Percentiles rank a stretch among this genome's conserved stretches.
phyloP scores from a whole-genome alignment of 2,797 vertebrate genomes.

The Poeciliopsis turneri region DNA sequence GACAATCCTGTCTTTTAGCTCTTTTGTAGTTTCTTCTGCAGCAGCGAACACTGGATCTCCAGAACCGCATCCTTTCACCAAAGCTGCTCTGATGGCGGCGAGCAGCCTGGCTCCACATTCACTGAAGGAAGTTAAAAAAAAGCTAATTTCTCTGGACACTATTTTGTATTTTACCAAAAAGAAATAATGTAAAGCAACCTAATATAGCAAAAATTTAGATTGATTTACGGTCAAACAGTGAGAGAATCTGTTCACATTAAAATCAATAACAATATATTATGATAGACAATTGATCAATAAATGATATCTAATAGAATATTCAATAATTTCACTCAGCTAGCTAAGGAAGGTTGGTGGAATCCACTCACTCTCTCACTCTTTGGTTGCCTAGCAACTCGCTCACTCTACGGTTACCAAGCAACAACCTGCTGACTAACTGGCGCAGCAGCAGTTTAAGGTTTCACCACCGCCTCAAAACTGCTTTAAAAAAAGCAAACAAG shows the following conservation, averaged over 20 bases:
- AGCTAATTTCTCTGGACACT: neutral
- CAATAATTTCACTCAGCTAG: too few relatives aligned
- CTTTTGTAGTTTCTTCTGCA: slow-evolving; percentile 81
- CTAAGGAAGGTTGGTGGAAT: too few relatives aligned
- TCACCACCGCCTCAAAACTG: too few relatives aligned
- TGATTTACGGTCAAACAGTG: neutral
- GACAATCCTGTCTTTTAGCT: slow-evolving; percentile 87
- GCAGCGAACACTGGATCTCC: slow-evolving; percentile 81
- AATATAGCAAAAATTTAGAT: neutral
- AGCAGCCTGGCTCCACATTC: slow-evolving; percentile 85
- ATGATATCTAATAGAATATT: too few relatives aligned
- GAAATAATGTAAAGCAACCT: neutral
- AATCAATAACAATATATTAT: too few relatives aligned
- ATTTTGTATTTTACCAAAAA: neutral
- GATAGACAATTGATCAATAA: too few relatives aligned
- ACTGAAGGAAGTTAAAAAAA: slow-evolving; percentile 67
- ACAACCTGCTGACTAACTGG: too few relatives aligned
- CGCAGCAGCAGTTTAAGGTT: too few relatives aligned
- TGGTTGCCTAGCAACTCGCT: too few relatives aligned
- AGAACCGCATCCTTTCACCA: slow-evolving; percentile 88
- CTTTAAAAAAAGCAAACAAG: too few relatives aligned
- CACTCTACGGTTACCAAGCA: too few relatives aligned
- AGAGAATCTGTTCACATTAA: neutral
- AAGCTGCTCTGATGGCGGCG: slow-evolving; percentile 82
- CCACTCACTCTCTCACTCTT: too few relatives aligned